Base-by-base conservation (phyloP, 2,113 vertebrate species). In the Aspiorhynchus laticeps region DNA sequence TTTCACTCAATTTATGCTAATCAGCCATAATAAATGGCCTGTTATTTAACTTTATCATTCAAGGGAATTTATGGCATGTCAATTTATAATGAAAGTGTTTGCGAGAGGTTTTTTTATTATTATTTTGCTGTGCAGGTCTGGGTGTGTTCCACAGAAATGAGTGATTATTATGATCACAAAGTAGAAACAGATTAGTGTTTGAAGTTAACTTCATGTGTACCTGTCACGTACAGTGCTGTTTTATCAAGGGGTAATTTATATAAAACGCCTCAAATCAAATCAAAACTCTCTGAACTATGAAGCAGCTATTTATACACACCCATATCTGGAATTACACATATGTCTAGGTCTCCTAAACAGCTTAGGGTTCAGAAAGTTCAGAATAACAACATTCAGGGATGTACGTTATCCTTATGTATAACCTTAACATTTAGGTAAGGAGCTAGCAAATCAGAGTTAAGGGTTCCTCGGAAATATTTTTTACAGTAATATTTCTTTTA, bases 331-430 rank as follows among this genome's bases (percentile, higher is more conserved):
- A 90, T 91, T 89, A 85, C 63, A 84, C 56, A 82, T 90, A 74
- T 51, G 78, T 87, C 81, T 75, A 88, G 84, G 83, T 87, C 87
- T 36, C 85, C 76, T 87, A 88, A 90, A 90, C 91, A 63, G 89
- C 87, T 88, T 9, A 61, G 76, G 86, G 86, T 65, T 92, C 88
- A 89, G 88, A 79, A 80, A 88, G 88, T 92, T 93, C 84, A 86
- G 88, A 92, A 92, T 91, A 91, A 91, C 91, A 86, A 92, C 82
- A 83, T 88, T 87, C 90, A 88, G 24, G 2, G 87, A 36, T 24
- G 38, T 67, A 65, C 24, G 2, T n/a, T 46, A 67, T 7, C 41
- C 38, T 80, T 69, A 28, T 41, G 36, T 59, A 48, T 33, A 24
- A 46, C 43, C 48, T 4, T 51, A 24, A 74, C 61, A 63, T 71